A percentile compares a stretch with the other conserved stretches of the same genome.
Conservation (phyloP, 2,797 vertebrate species). For the Xyrichtys novacula region DNA sequence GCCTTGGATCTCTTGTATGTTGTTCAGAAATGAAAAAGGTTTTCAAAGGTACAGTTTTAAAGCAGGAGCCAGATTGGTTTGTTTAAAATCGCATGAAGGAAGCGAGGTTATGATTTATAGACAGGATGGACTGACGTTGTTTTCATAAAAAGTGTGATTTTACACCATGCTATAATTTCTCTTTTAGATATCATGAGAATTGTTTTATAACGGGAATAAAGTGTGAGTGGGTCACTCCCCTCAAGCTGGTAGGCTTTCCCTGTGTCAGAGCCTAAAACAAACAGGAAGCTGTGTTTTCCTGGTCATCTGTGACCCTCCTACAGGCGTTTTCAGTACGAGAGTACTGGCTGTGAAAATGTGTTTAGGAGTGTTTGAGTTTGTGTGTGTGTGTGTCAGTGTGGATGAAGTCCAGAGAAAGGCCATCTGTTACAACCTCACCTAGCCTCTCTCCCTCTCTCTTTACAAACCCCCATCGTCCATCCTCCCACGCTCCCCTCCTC, state of each 20-base stretch:
- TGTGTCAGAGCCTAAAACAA: neutral
- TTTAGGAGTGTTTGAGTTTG: neutral
- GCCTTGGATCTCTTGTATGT: conserved; percentile 16
- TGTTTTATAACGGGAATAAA: neutral
- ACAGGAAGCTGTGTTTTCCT: conserved; percentile 4
- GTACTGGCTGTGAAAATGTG: neutral
- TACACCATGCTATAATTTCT: neutral
- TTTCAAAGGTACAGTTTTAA: neutral
- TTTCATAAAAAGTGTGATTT: neutral
- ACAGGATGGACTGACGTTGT: neutral
- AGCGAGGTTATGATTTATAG: conserved; percentile 1
- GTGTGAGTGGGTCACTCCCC: conserved; percentile 1
- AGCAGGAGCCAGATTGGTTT: neutral
- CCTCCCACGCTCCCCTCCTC: conserved; percentile 24
- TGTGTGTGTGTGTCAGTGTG: conserved; percentile 19
- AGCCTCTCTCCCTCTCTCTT: conserved; percentile 31
- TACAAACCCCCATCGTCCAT: conserved; percentile 51
- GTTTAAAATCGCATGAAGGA: neutral
- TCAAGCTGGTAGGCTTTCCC: neutral
- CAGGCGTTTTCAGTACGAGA: neutral
- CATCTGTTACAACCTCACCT: conserved; percentile 74
- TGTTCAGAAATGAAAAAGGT: conserved; percentile 20
- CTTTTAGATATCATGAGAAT: neutral
- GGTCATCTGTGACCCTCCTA: neutral
- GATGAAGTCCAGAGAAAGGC: conserved; percentile 68